phyloP scores from a whole-genome alignment of 2,888 invertebrate species.

The Drepanosiphum platanoidis region DNA sequence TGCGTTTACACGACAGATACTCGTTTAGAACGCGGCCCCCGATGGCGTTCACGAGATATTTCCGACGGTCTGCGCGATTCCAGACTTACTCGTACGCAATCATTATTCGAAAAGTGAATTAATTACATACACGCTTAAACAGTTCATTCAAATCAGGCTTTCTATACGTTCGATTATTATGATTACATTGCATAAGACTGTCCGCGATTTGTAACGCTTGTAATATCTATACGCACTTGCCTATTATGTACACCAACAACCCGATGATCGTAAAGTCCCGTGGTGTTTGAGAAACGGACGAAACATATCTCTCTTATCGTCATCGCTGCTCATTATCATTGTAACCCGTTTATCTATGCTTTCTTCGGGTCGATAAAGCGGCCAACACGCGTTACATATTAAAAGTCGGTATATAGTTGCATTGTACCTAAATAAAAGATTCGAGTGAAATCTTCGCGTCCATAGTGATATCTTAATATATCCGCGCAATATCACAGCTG shows the following conservation, averaged over 20 bases:
- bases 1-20: no score
- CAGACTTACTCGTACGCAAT: background rate
- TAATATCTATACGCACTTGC: no score
- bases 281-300: background rate
- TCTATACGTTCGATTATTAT: background rate
- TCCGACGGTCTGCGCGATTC: background rate
- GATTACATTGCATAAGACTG: background rate
- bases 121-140: background rate
- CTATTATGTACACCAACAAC: no score
- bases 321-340: background rate
- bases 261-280: background rate
- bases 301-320: background rate
- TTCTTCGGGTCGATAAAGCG: conserved; percentile 1
- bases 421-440: background rate
- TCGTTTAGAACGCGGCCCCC: no score
- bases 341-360: background rate
- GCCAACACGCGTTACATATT: background rate
- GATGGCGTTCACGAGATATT: background rate
- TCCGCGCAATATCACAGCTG: background rate
- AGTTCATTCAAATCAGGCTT: background rate
- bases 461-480: conserved; percentile 52
- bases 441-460: conserved; percentile 32
- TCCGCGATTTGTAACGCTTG: background rate
- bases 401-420: background rate
- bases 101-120: background rate